Conservation (phyloP, 2,797 vertebrate species). For the Lophius americanus region DNA sequence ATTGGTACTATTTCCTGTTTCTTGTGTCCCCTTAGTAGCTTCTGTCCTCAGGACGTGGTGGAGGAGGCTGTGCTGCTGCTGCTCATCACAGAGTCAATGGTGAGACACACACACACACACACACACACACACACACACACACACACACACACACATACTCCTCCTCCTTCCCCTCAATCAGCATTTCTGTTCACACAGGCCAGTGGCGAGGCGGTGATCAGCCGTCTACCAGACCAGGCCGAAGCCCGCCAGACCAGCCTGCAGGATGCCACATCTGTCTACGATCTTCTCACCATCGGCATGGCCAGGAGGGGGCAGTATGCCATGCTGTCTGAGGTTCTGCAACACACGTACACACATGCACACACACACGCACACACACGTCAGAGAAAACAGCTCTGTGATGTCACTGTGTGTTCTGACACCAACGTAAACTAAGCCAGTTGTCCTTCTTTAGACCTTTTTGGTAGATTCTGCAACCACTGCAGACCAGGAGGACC, state of each 20-base stretch:
- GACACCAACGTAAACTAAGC: no score
- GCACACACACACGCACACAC: conserved; percentile 7
- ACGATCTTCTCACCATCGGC: conserved; percentile 94
- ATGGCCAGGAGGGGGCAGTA: conserved; percentile 99
- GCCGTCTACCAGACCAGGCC: conserved; percentile 89
- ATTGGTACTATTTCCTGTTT: conserved; percentile 64
- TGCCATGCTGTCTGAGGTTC: conserved; percentile 95
- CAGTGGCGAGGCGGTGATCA: conserved; percentile 92
- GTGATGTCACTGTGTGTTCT: no score
- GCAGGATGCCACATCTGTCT: conserved; percentile 89
- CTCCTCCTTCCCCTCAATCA: no score
- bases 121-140: conserved; percentile 10
- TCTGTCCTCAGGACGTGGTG: conserved; percentile 97
- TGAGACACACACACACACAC: conserved; percentile 76
- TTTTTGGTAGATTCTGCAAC: no score
- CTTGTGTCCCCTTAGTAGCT: conserved; percentile 84
- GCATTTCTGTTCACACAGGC: conserved; percentile 78
- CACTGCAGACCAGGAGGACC: no score
- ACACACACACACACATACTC: background rate
- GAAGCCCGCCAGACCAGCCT: conserved; percentile 89
- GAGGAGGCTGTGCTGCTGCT: conserved; percentile 97
- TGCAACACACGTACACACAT: conserved; percentile 9
- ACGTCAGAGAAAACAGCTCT: no score
- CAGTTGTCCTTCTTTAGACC: no score
- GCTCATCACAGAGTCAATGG: conserved; percentile 97